phyloP scores from a whole-genome alignment of 1,140 invertebrate species.

The Xylocopa sonorina region DNA sequence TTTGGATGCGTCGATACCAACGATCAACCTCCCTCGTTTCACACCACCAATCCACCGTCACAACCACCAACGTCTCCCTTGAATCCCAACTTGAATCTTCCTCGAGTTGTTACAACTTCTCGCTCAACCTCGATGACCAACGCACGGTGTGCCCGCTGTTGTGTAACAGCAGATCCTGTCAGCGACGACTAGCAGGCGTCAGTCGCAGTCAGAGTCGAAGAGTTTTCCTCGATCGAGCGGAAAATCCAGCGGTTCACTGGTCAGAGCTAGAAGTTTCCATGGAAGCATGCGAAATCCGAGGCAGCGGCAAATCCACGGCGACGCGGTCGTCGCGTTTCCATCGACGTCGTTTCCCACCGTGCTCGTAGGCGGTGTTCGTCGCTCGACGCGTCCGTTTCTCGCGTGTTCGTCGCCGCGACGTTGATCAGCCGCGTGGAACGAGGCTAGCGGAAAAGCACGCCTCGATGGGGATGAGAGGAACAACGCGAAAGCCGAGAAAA shows the following conservation, averaged over 20 bases:
- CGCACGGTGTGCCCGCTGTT: too few species aligned
- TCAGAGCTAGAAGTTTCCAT: neutral
- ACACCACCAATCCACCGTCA: too few species aligned
- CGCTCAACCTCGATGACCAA: neutral
- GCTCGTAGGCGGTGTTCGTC: too few species aligned
- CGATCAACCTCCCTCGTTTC: neutral
- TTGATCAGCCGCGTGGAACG: too few species aligned
- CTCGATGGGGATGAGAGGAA: conserved; percentile 23
- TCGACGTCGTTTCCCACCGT: too few species aligned
- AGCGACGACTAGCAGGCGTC: neutral
- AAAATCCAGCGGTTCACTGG: conserved; percentile 8
- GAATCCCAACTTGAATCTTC: too few species aligned
- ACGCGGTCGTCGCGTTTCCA: too few species aligned
- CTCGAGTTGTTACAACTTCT: neutral
- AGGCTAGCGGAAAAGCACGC: neutral
- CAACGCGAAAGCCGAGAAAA: conserved; percentile 69
- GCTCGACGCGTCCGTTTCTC: too few species aligned
- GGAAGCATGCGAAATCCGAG: neutral
- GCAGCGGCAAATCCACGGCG: neutral
- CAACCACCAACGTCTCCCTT: too few species aligned
- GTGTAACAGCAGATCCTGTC: too few species aligned
- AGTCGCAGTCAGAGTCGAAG: neutral
- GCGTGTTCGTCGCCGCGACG: neutral
- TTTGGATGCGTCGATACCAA: neutral
- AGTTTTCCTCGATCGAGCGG: neutral